Evolutionary conservation across 2,888 invertebrate genomes (phyloP).

Genomic region (Epicampocera succincta): DNA sequence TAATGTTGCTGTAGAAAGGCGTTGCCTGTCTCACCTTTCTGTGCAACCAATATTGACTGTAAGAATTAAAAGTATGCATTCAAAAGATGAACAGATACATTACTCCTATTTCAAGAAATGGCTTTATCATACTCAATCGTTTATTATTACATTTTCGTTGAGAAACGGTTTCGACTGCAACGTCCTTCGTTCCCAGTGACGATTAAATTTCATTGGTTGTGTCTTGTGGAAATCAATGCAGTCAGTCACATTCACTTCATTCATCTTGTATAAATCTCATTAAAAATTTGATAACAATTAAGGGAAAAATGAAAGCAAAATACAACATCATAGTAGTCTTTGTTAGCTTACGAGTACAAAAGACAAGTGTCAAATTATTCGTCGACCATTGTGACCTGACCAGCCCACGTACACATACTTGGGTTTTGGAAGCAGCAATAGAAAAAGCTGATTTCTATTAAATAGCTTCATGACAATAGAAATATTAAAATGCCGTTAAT

Average conservation of each 20-base stretch:
- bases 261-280: conserved; percentile 60
- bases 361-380: conserved; percentile 61
- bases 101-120: conserved; percentile 61
- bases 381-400: conserved; percentile 30
- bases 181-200: conserved; percentile 48
- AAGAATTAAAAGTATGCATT: conserved; percentile 12
- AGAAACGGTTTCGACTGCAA: neutral
- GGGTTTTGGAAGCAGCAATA: neutral
- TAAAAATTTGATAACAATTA: conserved; percentile 59
- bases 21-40: conserved; percentile 67
- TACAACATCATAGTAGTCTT: conserved; percentile 24
- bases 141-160: conserved; percentile 37
- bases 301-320: conserved; percentile 26
- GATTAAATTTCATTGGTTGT: conserved; percentile 64
- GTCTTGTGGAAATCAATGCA: conserved; percentile 38
- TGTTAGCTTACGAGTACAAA: conserved; percentile 34
- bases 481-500: neutral
- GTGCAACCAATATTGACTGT: conserved; percentile 64
- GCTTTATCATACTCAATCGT: conserved; percentile 41
- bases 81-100: conserved; percentile 30
- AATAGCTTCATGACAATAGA: neutral
- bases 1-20: conserved; percentile 55
- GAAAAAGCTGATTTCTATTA: neutral
- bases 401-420: conserved; percentile 31
- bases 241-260: conserved; percentile 41